These are phyloP conservation scores for Sialia sialis DNA, from an alignment of 2,113 vertebrate genomes.

Conservation along the genomic window DNA sequence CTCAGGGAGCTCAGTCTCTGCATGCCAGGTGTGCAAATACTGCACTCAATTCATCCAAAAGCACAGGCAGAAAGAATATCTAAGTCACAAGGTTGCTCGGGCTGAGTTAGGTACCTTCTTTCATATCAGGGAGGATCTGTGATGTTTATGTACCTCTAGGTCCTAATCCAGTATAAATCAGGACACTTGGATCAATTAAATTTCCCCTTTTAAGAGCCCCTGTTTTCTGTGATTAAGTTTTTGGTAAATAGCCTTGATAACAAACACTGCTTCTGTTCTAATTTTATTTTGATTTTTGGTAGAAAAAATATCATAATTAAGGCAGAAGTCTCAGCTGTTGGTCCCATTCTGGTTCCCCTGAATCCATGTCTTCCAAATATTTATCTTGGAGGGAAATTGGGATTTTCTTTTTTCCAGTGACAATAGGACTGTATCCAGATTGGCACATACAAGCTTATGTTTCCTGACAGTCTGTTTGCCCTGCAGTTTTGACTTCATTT, in stretches of 20 bases:
- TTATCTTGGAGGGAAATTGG: not conserved
- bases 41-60: not conserved
- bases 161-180: not conserved
- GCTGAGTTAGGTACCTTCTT: not conserved
- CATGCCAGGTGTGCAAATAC: not conserved
- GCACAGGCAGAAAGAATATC: not conserved
- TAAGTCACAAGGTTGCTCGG: not conserved
- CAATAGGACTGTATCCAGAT: not conserved
- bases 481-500: not conserved
- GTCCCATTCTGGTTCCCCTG: not conserved
- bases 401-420: not conserved
- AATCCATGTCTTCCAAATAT: not conserved
- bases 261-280: not conserved
- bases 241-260: not conserved
- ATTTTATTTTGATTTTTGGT: not conserved
- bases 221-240: not conserved
- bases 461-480: not conserved
- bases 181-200: not conserved
- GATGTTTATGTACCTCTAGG: not conserved
- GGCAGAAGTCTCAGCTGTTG: not conserved
- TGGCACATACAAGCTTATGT: not conserved
- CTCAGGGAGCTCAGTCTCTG: not conserved
- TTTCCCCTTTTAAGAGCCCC: not conserved
- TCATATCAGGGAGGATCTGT: not conserved
- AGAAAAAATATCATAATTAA: not conserved